These are phyloP conservation scores for Anableps anableps DNA, from an alignment of 2,797 vertebrate species.

Conservation along the genomic window DNA sequence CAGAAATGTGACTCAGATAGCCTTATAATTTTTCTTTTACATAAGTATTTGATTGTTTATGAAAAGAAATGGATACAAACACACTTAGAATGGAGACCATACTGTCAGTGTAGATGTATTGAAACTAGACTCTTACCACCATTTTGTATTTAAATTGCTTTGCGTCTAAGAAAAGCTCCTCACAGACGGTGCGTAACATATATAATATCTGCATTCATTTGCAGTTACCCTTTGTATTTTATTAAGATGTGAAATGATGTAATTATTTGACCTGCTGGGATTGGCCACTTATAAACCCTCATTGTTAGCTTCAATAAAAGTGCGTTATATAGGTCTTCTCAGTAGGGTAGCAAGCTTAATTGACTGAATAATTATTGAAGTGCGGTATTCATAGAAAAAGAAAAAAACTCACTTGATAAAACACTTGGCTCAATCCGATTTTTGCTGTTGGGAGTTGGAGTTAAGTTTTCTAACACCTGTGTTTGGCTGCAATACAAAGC, in stretches of 20 bases:
- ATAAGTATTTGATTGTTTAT: too few relatives aligned
- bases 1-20: too few relatives aligned
- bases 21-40: too few relatives aligned
- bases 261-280: background rate
- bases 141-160: background rate
- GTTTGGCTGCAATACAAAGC: background rate
- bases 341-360: background rate
- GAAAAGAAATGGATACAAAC: too few relatives aligned
- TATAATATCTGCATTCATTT: background rate
- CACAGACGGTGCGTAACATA: background rate
- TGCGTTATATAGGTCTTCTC: background rate
- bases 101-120: background rate
- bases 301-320: background rate
- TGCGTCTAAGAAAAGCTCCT: background rate
- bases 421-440: background rate
- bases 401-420: background rate
- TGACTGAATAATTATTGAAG: constrained; percentile 5
- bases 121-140: background rate
- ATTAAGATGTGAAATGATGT: background rate
- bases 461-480: constrained; percentile 3
- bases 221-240: background rate
- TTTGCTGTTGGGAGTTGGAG: background rate
- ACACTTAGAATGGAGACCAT: too few relatives aligned
- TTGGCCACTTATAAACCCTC: background rate
- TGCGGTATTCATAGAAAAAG: background rate